phyloP scores from a whole-genome alignment of 2,888 invertebrate genomes.

The Plebejus argus region DNA sequence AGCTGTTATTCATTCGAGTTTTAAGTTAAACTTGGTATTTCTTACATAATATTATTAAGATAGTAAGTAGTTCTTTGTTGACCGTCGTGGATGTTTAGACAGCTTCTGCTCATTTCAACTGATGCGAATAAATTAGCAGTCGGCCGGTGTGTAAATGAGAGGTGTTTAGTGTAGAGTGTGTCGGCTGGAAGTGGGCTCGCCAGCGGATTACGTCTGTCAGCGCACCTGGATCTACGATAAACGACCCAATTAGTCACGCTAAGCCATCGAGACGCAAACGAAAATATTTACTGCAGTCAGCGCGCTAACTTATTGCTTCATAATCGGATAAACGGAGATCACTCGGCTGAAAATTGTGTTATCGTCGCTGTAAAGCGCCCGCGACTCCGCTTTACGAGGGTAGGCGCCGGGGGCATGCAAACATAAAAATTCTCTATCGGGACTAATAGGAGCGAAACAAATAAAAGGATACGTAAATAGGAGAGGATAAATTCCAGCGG shows the following conservation, averaged over 20 bases:
- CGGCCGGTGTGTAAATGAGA: constrained; percentile 16
- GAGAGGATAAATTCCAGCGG: constrained; percentile 78
- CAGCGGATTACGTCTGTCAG: constrained; percentile 62
- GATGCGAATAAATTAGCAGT: neutral
- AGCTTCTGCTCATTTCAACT: neutral
- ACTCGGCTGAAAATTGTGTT: constrained; percentile 72
- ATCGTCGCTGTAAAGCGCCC: constrained; percentile 74
- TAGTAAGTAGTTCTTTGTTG: neutral
- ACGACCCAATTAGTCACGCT: constrained; percentile 68
- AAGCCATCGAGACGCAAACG: constrained; percentile 58
- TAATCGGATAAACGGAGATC: constrained; percentile 76
- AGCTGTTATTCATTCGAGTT: too few relatives aligned
- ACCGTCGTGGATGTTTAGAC: neutral
- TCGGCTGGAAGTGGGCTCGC: constrained; percentile 38
- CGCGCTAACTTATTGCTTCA: constrained; percentile 68
- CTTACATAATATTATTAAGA: neutral
- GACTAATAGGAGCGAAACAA: constrained; percentile 80
- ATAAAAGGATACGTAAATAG: constrained; percentile 81
- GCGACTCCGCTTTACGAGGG: constrained; percentile 77
- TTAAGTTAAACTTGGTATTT: too few relatives aligned
- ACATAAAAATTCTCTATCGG: constrained; percentile 81
- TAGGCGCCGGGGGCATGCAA: constrained; percentile 72
- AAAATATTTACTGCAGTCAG: constrained; percentile 70
- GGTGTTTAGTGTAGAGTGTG: constrained; percentile 27
- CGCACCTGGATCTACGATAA: constrained; percentile 69